Base-by-base conservation (phyloP, 1,140 invertebrate genomes). In the Philotrypesis tridentata region DNA sequence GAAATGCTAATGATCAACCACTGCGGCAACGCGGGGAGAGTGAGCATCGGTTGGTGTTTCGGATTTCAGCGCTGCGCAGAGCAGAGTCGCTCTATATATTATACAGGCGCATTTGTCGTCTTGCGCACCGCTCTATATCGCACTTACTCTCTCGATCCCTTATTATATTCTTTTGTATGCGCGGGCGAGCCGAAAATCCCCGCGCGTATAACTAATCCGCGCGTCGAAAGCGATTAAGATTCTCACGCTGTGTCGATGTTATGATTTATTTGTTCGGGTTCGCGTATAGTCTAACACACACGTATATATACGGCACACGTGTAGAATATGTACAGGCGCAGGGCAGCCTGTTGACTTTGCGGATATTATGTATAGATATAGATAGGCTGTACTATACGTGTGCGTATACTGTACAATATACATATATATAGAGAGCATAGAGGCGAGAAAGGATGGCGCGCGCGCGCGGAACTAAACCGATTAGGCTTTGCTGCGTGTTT, bases 1-100 rank as follows among this genome's bases (percentile, higher is more conserved):
- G 85, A 88, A 88, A 88, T 88, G 87, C 87, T 88, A 89, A 88
- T 88, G 86, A 85, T 74, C 23, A 37, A 37, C 75, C 61, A 23
- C 83, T 79, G 75, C 71, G 83, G 80, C 83, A 82, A 73, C 74
- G 82, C 82, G 80, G 70, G 78, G 48, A 29, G 63, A 17, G 55
- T 7, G 21, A 17, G 17, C 21, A 40, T 61, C 74, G 74, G 60
- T 82, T 85, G 87, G 87, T 85, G 86, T 87, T 88, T 87, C 87
- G 86, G 88, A 88, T 89, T 88, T 85, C 84, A 80, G 40, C 74
- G 29, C 71, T 79, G n/a, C n/a, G n/a, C n/a, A n/a, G n/a, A n/a
- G n/a, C n/a, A n/a, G n/a, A 84, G 80, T 84, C 68, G 79, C 74
- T 29, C 1, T 29, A 67, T 23, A 43, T n/a, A n/a, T n/a, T n/a